These are phyloP conservation scores for Cyclopterus lumpus DNA, from an alignment of 2,797 vertebrate genomes.

Conservation along the genomic window DNA sequence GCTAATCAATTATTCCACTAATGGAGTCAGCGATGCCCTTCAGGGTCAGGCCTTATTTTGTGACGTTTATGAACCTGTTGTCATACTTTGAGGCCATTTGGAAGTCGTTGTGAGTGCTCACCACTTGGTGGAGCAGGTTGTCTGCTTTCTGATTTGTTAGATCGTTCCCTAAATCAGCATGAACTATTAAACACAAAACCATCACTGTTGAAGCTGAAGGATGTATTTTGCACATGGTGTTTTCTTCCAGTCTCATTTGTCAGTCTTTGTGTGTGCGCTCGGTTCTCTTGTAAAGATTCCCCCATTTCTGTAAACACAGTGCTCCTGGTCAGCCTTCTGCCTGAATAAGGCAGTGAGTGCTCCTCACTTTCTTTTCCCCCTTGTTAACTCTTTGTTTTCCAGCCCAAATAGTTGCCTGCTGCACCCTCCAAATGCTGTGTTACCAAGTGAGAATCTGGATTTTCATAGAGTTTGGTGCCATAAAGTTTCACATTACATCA, in stretches of 20 bases:
- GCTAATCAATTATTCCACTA: neutral
- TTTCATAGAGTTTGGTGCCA: neutral
- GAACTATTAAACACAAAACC: slow-evolving; percentile 4
- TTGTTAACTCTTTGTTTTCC: slow-evolving; percentile 64
- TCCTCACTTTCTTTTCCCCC: slow-evolving; percentile 24
- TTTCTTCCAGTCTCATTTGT: neutral
- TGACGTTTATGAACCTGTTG: neutral
- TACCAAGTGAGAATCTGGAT: neutral
- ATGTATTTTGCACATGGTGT: neutral
- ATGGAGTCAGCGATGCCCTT: neutral
- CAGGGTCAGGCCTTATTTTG: neutral
- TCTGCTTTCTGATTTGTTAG: neutral
- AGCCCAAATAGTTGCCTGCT: neutral
- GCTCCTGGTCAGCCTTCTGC: slow-evolving; percentile 67
- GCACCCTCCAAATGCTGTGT: neutral
- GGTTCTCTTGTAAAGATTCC: slow-evolving; percentile 37
- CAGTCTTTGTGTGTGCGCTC: neutral
- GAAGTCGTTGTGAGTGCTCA: slow-evolving; percentile 11
- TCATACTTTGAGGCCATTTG: neutral
- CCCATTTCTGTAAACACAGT: slow-evolving; percentile 65
- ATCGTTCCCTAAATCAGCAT: neutral
- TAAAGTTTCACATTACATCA: slow-evolving; percentile 40
- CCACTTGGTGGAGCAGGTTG: slow-evolving; percentile 68
- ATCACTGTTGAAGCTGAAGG: neutral
- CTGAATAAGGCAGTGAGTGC: slow-evolving; percentile 84